Evolutionary conservation across 2,113 vertebrate genomes (phyloP).

Genomic region (Plecturocebus donacophilus): DNA sequence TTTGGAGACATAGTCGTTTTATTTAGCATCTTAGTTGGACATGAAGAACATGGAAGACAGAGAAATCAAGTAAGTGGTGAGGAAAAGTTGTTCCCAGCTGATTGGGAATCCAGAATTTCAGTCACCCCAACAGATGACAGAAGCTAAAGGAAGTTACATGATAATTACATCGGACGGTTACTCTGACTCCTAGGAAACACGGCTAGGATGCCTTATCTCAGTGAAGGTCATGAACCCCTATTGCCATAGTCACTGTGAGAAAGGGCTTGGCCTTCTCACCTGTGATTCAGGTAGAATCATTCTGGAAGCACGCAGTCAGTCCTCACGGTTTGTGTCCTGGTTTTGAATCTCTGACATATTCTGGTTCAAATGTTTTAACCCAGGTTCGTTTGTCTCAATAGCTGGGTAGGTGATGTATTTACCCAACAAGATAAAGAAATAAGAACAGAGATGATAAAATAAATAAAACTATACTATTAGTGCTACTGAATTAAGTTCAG

Average conservation of each 20-base stretch:
- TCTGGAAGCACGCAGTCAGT: neutral
- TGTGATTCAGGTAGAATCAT: neutral
- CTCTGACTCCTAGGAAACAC: neutral
- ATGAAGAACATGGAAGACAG: neutral
- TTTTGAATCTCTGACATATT: neutral
- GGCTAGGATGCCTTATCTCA: neutral
- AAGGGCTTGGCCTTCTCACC: too few relatives aligned
- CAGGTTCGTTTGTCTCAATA: neutral
- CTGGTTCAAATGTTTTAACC: neutral
- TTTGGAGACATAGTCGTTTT: neutral
- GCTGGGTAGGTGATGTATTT: neutral
- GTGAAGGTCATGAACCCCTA: neutral
- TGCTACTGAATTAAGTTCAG: neutral
- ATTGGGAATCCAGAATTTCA: neutral
- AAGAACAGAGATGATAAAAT: neutral
- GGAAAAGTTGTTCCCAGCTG: neutral
- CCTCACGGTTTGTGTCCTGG: neutral
- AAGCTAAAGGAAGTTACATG: neutral
- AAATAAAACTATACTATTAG: neutral
- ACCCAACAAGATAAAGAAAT: neutral
- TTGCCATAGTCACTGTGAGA: neutral
- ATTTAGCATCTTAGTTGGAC: neutral
- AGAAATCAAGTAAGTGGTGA: neutral
- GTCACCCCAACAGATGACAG: neutral
- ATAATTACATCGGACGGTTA: neutral